Conservation (phyloP, 1,140 invertebrate genomes). For the Lepeophtheirus salmonis region DNA sequence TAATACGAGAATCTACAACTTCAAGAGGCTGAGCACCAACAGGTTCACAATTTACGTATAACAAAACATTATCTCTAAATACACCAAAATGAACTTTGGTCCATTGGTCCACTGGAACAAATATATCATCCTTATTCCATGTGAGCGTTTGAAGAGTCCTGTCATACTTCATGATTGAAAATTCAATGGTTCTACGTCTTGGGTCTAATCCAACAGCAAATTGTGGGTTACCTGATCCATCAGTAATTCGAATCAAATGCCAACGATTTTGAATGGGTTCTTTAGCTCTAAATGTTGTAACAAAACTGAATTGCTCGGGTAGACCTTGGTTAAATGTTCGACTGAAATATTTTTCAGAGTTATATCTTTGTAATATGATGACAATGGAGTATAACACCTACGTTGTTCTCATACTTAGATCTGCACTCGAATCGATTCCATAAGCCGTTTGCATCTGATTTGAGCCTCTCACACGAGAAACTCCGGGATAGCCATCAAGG, state of each 20-base stretch:
- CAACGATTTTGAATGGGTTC: constrained; percentile 40
- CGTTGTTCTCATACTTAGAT: constrained; percentile 47
- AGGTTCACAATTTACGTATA: constrained; percentile 49
- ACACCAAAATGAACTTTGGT: constrained; percentile 59
- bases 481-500: constrained; percentile 38
- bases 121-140: constrained; percentile 31
- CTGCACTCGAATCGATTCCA: constrained; percentile 43
- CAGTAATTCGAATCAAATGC: constrained; percentile 45
- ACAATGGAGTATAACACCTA: constrained; percentile 25
- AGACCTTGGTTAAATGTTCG: constrained; percentile 43
- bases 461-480: constrained; percentile 47
- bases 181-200: constrained; percentile 37
- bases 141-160: constrained; percentile 38
- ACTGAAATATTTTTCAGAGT: constrained; percentile 27
- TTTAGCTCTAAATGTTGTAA: constrained; percentile 41
- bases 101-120: constrained; percentile 40
- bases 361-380: constrained; percentile 1
- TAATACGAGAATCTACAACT: constrained; percentile 35
- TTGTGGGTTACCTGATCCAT: constrained; percentile 38
- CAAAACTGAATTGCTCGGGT: constrained; percentile 49
- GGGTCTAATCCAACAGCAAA: constrained; percentile 49
- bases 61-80: constrained; percentile 39
- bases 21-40: constrained; percentile 30
- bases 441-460: constrained; percentile 54
- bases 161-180: constrained; percentile 38